phyloP scores from a whole-genome alignment of 1,140 invertebrate species.

The Protaetia brevitarsis region DNA sequence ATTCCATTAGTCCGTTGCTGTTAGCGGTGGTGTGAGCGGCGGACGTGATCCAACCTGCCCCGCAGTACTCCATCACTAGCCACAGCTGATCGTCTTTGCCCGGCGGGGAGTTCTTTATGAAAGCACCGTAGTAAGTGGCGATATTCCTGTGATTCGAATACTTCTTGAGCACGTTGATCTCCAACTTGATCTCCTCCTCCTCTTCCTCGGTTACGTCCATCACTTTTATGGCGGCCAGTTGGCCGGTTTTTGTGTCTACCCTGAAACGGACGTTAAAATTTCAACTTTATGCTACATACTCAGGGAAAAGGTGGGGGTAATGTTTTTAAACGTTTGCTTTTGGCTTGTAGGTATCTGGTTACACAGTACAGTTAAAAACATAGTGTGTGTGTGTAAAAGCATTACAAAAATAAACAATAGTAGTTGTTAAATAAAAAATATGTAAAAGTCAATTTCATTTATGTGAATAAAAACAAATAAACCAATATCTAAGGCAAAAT shows the following conservation, averaged over 20 bases:
- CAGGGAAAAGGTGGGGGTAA: too few relatives aligned
- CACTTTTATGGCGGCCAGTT: slow-evolving; percentile 98
- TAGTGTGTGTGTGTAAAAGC: too few relatives aligned
- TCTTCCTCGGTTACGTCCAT: slow-evolving; percentile 99
- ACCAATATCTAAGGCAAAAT: too few relatives aligned
- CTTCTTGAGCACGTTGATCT: slow-evolving; percentile 99
- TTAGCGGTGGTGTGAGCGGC: neutral
- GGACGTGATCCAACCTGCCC: slow-evolving; percentile 65
- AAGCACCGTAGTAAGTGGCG: slow-evolving; percentile 99
- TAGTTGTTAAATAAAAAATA: too few relatives aligned
- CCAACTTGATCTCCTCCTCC: slow-evolving; percentile 99
- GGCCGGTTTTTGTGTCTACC: slow-evolving; percentile 99
- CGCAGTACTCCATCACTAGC: slow-evolving; percentile 99
- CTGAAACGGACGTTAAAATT: slow-evolving; percentile 63
- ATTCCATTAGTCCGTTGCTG: neutral
- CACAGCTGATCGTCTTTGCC: slow-evolving; percentile 99
- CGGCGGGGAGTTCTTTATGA: slow-evolving; percentile 98
- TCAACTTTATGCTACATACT: too few relatives aligned
- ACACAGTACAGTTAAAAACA: too few relatives aligned
- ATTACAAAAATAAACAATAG: too few relatives aligned
- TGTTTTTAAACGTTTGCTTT: too few relatives aligned
- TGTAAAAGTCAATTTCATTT: too few relatives aligned
- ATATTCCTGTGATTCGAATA: slow-evolving; percentile 99
- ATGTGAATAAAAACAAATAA: too few relatives aligned
- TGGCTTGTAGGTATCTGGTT: too few relatives aligned